Evolutionary conservation across 2,888 invertebrate genomes (phyloP).

Genomic region (Ditylenchus weischeri): DNA sequence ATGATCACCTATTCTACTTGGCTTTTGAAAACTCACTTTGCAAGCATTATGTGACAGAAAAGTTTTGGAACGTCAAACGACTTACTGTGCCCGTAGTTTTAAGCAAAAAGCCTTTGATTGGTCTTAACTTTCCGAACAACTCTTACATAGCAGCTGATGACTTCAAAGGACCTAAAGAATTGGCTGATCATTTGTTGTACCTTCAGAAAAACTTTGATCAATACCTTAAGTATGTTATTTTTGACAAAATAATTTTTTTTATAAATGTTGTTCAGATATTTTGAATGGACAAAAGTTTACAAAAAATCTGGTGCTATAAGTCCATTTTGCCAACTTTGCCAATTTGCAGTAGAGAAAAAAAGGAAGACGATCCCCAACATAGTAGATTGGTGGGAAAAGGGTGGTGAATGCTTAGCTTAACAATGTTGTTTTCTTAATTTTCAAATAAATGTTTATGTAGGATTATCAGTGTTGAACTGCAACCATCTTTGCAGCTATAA

Average conservation of each 20-base stretch:
- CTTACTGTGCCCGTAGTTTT: constrained; percentile 18
- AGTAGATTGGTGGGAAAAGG: constrained; percentile 1
- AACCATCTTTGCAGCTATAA: no score
- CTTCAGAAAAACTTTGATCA: constrained; percentile 4
- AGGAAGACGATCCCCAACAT: neutral
- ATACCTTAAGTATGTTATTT: constrained; percentile 10
- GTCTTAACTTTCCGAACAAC: constrained; percentile 9
- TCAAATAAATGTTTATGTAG: no score
- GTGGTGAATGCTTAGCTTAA: no score
- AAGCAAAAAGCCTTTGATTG: constrained; percentile 8
- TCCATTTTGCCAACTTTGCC: constrained; percentile 7
- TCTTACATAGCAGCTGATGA: constrained; percentile 23
- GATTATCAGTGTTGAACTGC: no score
- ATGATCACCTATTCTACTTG: constrained; percentile 21
- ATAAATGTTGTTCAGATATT: constrained; percentile 5
- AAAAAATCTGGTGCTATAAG: constrained; percentile 7
- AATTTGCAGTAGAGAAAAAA: constrained; percentile 1
- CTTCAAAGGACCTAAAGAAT: constrained; percentile 14
- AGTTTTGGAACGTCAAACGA: constrained; percentile 18
- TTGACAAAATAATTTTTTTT: neutral
- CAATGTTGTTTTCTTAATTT: no score
- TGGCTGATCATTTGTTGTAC: constrained; percentile 9
- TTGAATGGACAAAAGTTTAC: constrained; percentile 16
- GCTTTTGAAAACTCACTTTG: constrained; percentile 19
- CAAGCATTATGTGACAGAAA: constrained; percentile 18